A percentile compares a stretch with the other conserved stretches of the same genome.
Evolutionary conservation across 1,140 invertebrate species (phyloP).

Genomic region (Zaprionus gabonicus): DNA sequence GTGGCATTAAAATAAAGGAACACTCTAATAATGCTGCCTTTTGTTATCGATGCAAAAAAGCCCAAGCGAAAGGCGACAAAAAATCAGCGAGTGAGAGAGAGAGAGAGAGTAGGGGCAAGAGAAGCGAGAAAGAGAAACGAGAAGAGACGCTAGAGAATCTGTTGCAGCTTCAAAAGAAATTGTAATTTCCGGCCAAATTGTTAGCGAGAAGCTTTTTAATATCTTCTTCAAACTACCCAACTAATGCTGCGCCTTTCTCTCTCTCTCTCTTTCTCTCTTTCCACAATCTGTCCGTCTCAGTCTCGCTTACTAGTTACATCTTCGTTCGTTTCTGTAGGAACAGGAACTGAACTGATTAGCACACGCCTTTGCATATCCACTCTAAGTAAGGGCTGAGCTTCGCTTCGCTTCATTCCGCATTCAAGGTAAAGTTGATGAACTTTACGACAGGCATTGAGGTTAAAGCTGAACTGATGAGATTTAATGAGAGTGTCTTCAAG

Average conservation of each 20-base stretch:
- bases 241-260: constrained; percentile 4
- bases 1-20: constrained; percentile 76
- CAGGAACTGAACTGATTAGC: constrained; percentile 29
- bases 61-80: constrained; percentile 1
- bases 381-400: neutral
- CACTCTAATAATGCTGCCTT: constrained; percentile 76
- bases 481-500: neutral
- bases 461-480: neutral
- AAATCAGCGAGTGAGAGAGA: neutral
- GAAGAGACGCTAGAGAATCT: constrained; percentile 8
- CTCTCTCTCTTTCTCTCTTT: neutral
- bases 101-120: neutral
- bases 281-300: neutral
- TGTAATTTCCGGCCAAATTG: constrained; percentile 67
- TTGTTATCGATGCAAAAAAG: constrained; percentile 65
- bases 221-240: constrained; percentile 31
- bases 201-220: constrained; percentile 42
- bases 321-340: constrained; percentile 5
- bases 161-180: constrained; percentile 40
- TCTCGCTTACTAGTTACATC: neutral
- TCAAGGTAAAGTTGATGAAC: constrained; percentile 11
- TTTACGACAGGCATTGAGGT: neutral
- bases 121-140: constrained; percentile 1
- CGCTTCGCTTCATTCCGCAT: neutral
- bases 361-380: constrained; percentile 15